These are phyloP conservation scores for Buphagus erythrorhynchus DNA, from an alignment of 2,797 vertebrate genomes.

Conservation along the genomic window DNA sequence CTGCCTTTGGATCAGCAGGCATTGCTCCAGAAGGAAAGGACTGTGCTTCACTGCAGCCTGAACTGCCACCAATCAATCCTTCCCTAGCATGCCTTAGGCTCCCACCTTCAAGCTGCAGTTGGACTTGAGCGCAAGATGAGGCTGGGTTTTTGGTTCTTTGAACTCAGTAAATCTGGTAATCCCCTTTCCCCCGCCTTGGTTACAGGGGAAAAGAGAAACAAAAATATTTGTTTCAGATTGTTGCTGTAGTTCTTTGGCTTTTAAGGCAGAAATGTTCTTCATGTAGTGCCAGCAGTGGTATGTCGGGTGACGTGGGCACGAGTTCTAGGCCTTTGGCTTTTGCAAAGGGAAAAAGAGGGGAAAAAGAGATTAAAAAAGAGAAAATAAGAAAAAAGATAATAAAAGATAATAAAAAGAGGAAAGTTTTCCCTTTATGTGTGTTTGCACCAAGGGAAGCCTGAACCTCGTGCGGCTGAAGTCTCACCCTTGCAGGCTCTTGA, in stretches of 20 bases:
- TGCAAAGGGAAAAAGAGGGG: background rate
- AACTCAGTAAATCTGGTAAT: too few relatives aligned
- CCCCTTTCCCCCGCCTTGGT: background rate
- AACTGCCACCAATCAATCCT: too few relatives aligned
- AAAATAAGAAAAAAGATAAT: fast-evolving
- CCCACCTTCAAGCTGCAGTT: background rate
- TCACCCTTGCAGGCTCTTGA: background rate
- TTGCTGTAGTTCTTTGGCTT: background rate
- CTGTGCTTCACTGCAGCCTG: background rate
- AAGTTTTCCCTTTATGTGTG: background rate
- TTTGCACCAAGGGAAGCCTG: background rate
- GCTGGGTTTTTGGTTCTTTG: background rate
- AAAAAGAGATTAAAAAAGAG: fast-evolving
- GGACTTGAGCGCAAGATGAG: background rate
- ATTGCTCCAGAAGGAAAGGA: background rate
- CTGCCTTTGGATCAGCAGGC: background rate
- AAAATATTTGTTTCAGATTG: background rate
- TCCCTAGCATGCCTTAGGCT: too few relatives aligned
- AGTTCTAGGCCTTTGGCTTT: background rate
- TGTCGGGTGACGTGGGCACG: fast-evolving
- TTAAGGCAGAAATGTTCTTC: background rate
- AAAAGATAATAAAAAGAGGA: too few relatives aligned
- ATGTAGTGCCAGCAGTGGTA: background rate
- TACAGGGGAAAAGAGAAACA: background rate
- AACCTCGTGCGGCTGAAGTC: background rate